phyloP scores from a whole-genome alignment of 2,888 invertebrate genomes.

The Nephrotoma appendiculata region DNA sequence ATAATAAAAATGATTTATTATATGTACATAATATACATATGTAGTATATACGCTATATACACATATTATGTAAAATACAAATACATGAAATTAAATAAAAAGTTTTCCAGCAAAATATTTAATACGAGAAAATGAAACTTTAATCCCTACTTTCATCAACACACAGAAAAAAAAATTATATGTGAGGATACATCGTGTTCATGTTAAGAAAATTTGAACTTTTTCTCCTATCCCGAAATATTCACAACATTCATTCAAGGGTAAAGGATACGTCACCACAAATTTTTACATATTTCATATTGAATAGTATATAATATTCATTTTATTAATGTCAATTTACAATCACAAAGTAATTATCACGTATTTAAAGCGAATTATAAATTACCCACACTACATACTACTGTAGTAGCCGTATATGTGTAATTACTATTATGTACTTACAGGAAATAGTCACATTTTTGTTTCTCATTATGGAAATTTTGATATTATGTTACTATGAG shows the following conservation, averaged over 20 bases:
- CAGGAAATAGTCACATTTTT: background rate
- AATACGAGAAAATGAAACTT: background rate
- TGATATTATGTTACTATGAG: background rate
- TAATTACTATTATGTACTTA: too few species aligned
- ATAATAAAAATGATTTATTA: background rate
- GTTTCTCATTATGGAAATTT: background rate
- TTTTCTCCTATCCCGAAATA: background rate
- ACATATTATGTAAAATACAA: background rate
- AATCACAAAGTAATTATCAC: background rate
- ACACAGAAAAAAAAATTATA: background rate
- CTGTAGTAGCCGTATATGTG: background rate
- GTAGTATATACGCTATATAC: background rate
- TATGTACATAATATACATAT: background rate
- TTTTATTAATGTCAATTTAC: background rate
- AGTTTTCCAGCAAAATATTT: background rate
- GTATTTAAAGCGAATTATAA: background rate
- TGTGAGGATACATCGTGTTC: background rate
- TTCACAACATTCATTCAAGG: background rate
- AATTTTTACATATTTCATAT: background rate
- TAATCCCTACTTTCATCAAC: background rate
- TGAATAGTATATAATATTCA: background rate
- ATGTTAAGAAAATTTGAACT: background rate
- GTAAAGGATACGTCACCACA: background rate
- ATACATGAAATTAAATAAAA: background rate
- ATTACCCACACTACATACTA: background rate